Evolutionary conservation across 1,140 invertebrate species (phyloP).

Genomic region (Bombus pascuorum): DNA sequence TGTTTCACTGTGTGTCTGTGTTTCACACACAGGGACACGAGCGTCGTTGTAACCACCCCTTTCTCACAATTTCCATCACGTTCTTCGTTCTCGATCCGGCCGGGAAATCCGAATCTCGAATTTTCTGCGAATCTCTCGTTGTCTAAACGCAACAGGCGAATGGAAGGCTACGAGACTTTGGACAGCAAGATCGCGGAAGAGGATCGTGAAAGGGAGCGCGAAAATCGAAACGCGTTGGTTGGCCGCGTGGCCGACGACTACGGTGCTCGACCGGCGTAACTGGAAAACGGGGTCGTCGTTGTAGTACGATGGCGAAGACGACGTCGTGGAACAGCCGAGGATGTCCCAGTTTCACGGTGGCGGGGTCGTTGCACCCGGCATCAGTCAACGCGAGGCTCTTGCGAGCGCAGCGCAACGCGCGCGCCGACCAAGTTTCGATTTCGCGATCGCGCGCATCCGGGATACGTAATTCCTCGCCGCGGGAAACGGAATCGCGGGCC

Average conservation of each 20-base stretch:
- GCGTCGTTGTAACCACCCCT: too few species aligned
- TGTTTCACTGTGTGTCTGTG: too few species aligned
- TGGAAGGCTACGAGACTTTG: background rate
- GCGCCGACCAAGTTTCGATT: conserved; percentile 53
- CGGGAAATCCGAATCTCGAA: background rate
- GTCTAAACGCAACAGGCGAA: background rate
- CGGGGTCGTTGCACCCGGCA: conserved; percentile 62
- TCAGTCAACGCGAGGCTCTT: conserved; percentile 9
- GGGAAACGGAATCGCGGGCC: conserved; percentile 13
- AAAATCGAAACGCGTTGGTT: conserved; percentile 52
- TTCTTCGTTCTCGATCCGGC: too few species aligned
- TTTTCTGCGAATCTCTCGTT: background rate
- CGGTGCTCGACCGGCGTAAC: conserved; percentile 43
- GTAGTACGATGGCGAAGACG: conserved; percentile 58
- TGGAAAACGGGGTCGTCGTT: conserved; percentile 62
- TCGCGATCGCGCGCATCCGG: conserved; percentile 63
- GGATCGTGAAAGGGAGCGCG: conserved; percentile 4
- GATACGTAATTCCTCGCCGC: conserved; percentile 32
- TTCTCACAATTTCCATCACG: too few species aligned
- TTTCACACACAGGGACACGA: too few species aligned
- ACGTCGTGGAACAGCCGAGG: conserved; percentile 59
- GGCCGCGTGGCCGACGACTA: conserved; percentile 31
- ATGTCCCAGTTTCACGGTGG: conserved; percentile 65
- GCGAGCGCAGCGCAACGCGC: background rate
- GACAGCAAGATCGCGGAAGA: background rate